phyloP scores from a whole-genome alignment of 2,797 vertebrate species.

The Dermochelys coriacea region DNA sequence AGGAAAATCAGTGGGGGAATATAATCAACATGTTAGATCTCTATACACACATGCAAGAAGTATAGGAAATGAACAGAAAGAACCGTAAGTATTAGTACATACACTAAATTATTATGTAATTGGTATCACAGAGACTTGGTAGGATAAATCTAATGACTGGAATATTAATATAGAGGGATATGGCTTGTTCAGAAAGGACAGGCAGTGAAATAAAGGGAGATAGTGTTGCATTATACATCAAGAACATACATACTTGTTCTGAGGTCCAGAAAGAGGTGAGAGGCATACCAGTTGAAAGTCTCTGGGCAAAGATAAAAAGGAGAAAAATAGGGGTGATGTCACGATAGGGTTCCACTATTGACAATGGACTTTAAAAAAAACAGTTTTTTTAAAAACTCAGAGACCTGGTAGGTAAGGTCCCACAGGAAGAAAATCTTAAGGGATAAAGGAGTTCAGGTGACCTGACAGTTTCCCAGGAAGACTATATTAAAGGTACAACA shows the following conservation, averaged over 20 bases:
- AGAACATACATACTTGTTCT: background rate
- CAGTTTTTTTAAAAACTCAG: background rate
- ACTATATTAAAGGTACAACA: background rate
- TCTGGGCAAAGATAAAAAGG: background rate
- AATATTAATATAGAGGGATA: background rate
- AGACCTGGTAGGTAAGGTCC: background rate
- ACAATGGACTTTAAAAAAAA: background rate
- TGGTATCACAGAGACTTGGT: background rate
- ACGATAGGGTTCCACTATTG: background rate
- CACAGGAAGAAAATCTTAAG: background rate
- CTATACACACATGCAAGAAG: background rate
- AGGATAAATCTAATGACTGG: background rate
- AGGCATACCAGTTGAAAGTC: background rate
- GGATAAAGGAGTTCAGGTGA: background rate
- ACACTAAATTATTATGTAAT: background rate
- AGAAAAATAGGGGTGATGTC: background rate
- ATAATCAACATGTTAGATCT: background rate
- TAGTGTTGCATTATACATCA: background rate
- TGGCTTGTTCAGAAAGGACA: background rate
- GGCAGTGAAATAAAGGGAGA: background rate
- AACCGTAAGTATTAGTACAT: background rate
- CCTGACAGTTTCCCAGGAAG: background rate
- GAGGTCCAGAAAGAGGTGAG: background rate
- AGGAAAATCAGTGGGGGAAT: background rate
- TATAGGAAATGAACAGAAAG: background rate